Percentiles rank a stretch among this genome's conserved stretches.
Evolutionary conservation across 2,113 vertebrate species (phyloP).

Genomic region (Dicrurus megarhynchus): DNA sequence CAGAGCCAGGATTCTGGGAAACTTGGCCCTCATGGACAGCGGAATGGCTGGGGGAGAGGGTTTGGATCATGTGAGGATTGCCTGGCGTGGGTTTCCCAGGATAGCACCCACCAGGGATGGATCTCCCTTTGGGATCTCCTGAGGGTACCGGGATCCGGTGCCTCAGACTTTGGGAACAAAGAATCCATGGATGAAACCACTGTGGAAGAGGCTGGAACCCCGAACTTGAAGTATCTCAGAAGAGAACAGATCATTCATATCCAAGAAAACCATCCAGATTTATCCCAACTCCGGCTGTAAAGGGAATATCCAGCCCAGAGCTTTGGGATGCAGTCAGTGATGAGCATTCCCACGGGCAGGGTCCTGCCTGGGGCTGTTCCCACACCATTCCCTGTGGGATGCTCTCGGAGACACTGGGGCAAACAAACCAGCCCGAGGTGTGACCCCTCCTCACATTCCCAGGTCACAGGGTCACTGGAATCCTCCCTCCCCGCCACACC

Average conservation of each 20-base stretch:
- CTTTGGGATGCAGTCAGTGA: background rate
- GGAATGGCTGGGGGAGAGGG: background rate
- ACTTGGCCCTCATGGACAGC: rapidly evolving
- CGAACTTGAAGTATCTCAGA: rapidly evolving
- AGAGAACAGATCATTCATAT: rapidly evolving
- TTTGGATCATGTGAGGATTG: rapidly evolving
- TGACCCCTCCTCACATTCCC: background rate
- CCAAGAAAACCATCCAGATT: background rate
- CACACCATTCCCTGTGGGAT: background rate
- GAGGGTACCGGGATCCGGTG: rapidly evolving
- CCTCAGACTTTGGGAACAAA: background rate
- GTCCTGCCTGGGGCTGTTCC: background rate
- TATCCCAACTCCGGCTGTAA: background rate
- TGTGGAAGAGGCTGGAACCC: background rate
- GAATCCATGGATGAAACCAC: background rate
- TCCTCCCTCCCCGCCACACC: rapidly evolving
- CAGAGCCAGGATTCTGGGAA: background rate
- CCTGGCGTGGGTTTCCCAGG: background rate
- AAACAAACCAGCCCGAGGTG: background rate
- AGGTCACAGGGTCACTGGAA: rapidly evolving
- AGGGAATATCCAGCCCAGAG: background rate
- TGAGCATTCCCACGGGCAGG: background rate
- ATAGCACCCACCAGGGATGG: rapidly evolving
- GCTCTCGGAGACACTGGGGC: background rate
- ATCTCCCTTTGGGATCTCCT: background rate